Base-by-base conservation (phyloP, 2,797 vertebrate genomes). In the Tinamus major region DNA sequence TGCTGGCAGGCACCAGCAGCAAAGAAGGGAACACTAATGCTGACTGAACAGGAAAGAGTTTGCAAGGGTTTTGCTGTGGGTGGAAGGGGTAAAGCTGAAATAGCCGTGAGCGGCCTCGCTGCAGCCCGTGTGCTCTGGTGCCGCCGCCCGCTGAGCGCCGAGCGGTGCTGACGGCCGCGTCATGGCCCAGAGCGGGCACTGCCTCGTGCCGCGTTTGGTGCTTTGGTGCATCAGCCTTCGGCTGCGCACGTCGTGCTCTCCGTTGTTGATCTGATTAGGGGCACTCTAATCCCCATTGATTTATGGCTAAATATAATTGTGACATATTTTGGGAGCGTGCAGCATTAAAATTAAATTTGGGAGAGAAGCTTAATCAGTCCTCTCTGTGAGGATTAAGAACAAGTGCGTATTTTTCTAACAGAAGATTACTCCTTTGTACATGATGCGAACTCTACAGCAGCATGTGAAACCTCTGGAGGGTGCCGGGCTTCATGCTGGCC, bases 321-420 rank as follows among this genome's bases (percentile, higher is more conserved):
- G 74, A 11, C 21, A n/a, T 27, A 61, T 65, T 85, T 79, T 70
- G 44, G 59, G 83, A 93, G 56, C 6, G 8, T 20, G 70, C 68
- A 63, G 61, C 10, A 20, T 67, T 90, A 26, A 44, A 79, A 91
- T 53, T 70, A 10, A 85, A 58, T 77, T 58, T 79, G 39, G 27
- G 68, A 82, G 88, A 79, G 78, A 65, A 79, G 56, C 51, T 95
- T 88, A 35, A 81, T 92, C 41, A 79, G 63, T 41, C 78, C 49
- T 67, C 42, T 84, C 24, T 77, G 63, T 70, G 6, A 67, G 64
- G 58, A 39, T 27, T n/a, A n/a, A 48, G 35, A 87, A 19, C 33
- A 59, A 35, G 35, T 37, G 26, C 13, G 4, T 72, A 7, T 77
- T 89, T 51, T 90, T 51, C 61, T 37, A 65, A 19, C 12, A 80